A percentile compares a stretch with the other conserved stretches of the same genome.
These are phyloP conservation scores for Entomobrya multifasciata DNA, from an alignment of 2,888 invertebrate species.

Conservation along the genomic window DNA sequence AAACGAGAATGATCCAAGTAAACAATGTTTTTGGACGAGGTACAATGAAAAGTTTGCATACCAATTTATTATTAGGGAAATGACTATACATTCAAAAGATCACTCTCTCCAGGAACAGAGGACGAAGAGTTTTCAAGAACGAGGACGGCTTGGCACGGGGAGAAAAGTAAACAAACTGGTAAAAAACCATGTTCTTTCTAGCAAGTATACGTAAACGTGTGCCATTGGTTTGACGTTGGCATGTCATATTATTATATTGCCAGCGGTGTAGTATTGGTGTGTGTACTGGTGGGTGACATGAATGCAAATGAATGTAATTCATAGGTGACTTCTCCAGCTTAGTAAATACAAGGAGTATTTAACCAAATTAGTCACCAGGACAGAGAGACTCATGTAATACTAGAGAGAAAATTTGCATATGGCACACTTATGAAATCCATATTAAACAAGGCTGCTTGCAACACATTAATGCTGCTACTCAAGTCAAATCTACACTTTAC, in stretches of 20 bases:
- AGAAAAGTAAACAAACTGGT: not conserved
- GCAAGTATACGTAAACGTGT: too few relatives aligned
- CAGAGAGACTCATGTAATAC: not conserved
- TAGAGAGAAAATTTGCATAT: conserved; percentile 57
- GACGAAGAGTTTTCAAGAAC: not conserved
- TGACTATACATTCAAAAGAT: too few relatives aligned
- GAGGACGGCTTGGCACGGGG: not conserved
- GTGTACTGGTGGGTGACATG: not conserved
- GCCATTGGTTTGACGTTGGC: too few relatives aligned
- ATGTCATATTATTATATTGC: too few relatives aligned
- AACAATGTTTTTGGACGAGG: not conserved
- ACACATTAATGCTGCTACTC: too few relatives aligned
- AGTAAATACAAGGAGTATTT: not conserved
- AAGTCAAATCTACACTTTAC: too few relatives aligned
- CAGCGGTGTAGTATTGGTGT: not conserved
- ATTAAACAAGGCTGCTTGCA: not conserved
- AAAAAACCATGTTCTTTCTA: not conserved
- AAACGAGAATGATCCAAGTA: not conserved
- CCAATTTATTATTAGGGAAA: too few relatives aligned
- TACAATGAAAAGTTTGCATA: too few relatives aligned
- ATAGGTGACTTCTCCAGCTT: conserved; percentile 26
- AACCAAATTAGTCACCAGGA: conserved; percentile 4
- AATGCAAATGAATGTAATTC: not conserved
- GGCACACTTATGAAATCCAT: conserved; percentile 54
- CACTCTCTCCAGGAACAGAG: too few relatives aligned